Evolutionary conservation across 2,113 vertebrate species (phyloP).

Genomic region (Callopanchax toddi): DNA sequence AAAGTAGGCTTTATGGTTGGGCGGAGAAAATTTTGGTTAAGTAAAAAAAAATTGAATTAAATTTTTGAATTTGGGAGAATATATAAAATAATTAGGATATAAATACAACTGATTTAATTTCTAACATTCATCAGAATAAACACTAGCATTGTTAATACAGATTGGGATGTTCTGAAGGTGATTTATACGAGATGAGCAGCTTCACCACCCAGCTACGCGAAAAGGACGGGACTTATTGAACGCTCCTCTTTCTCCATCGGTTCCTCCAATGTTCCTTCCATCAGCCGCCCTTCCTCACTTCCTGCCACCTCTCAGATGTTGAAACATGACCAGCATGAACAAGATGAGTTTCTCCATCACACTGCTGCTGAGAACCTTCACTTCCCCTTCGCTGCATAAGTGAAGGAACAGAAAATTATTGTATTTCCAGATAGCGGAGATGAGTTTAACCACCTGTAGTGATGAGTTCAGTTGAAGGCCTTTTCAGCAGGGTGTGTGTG

Average conservation of each 20-base stretch:
- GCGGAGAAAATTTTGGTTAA: too few species aligned
- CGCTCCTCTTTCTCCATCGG: slow-evolving; percentile 22
- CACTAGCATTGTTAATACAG: too few species aligned
- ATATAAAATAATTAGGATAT: too few species aligned
- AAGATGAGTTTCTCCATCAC: slow-evolving; percentile 16
- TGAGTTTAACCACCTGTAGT: slow-evolving; percentile 26
- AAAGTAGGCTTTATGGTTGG: too few species aligned
- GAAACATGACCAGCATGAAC: slow-evolving; percentile 29
- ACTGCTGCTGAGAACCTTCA: slow-evolving; percentile 14
- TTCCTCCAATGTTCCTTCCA: slow-evolving; percentile 27
- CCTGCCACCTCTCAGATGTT: slow-evolving; percentile 31
- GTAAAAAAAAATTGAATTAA: too few species aligned
- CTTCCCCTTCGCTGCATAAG: slow-evolving; percentile 18
- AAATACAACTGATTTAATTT: too few species aligned
- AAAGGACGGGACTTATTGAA: slow-evolving; percentile 30
- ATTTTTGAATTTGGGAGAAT: too few species aligned
- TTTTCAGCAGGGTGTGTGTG: slow-evolving; percentile 42
- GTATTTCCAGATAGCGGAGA: slow-evolving; percentile 13
- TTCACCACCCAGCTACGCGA: slow-evolving; percentile 1
- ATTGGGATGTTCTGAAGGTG: not conserved
- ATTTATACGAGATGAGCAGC: slow-evolving; percentile 9
- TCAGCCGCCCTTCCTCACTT: slow-evolving; percentile 10
- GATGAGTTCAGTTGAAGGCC: slow-evolving; percentile 12
- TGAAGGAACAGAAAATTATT: slow-evolving; percentile 23
- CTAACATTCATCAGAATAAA: too few species aligned